Conservation (phyloP, 2,113 vertebrate genomes). For the Scolopax mira region DNA sequence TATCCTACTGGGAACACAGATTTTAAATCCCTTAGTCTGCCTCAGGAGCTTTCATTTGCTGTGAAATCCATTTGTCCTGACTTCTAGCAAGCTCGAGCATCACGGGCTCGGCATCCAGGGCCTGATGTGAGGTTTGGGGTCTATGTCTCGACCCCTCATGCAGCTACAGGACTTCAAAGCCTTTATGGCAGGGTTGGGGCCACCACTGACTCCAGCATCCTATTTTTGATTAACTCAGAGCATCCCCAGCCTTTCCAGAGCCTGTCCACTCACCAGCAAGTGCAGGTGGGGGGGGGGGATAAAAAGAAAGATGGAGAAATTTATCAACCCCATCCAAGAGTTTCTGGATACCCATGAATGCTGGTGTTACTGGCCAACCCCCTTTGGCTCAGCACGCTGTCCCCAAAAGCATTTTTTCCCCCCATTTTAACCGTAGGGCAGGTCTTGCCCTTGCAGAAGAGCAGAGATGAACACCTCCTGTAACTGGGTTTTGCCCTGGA, state of each 20-base stretch:
- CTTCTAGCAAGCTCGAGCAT: neutral
- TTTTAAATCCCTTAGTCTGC: neutral
- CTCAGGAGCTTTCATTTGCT: neutral
- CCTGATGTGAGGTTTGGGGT: neutral
- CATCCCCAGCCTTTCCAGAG: neutral
- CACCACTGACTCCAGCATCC: neutral
- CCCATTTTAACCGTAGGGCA: neutral
- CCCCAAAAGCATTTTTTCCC: neutral
- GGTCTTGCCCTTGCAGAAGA: neutral
- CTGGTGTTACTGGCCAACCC: neutral
- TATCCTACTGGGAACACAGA: neutral
- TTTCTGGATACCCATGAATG: rapidly evolving
- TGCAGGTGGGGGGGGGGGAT: neutral
- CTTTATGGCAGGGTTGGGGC: neutral
- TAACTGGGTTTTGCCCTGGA: neutral
- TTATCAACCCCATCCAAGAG: too few species aligned
- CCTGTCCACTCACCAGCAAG: neutral
- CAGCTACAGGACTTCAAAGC: neutral
- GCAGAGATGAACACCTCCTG: neutral
- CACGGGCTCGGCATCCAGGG: neutral
- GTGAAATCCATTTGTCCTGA: neutral
- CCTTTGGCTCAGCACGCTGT: neutral
- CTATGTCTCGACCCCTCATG: rapidly evolving
- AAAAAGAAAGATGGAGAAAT: neutral
- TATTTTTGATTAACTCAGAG: neutral